Base-by-base conservation (phyloP, 2,797 vertebrate species). In the Sebastes alutus region DNA sequence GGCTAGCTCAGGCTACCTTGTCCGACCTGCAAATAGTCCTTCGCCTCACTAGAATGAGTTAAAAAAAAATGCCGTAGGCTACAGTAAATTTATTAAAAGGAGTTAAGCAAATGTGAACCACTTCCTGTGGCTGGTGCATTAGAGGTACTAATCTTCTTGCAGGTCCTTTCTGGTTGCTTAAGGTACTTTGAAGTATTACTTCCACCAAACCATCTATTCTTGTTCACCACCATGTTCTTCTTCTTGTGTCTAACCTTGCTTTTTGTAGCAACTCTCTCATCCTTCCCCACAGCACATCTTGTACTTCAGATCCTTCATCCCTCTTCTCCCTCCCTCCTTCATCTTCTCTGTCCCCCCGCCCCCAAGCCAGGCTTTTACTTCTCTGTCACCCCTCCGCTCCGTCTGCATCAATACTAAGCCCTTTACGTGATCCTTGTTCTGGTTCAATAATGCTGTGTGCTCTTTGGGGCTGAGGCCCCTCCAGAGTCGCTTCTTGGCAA, bases 331-430 rank as follows among this genome's bases (percentile, higher is more conserved):
- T 55, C 22, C 56, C 65, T 14, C 46, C 69, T 75, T 61, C 33
- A 33, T 56, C 75, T 67, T 5, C 63, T 68, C 56, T 62, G 61
- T 29, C 49, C 68, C 25, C 70, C 29, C 32, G 60, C 23, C 25
- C 30, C 32, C 32, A 55, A 66, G 62, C 68, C 46, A 81, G 52
- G 49, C 75, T 75, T 61, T 78, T 25, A 54, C 75, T 66, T 65
- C 73, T 70, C 62, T 33, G 35, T 72, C 81, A 75, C 55, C 60
- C 64, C 49, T 72, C 72, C 6, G 2, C 70, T 81, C 61, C n/a
- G 77, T 86, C 75, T 65, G 59, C 88, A 83, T 92, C 88, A 80
- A 84, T 91, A 88, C 78, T 83, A 73, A 87, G 84, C 80, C 75
- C 63, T 80, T 87, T 84, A 78, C 81, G 85, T 83, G 88, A 86